phyloP scores from a whole-genome alignment of 1,140 invertebrate species.

The Lasaia peninsularis region DNA sequence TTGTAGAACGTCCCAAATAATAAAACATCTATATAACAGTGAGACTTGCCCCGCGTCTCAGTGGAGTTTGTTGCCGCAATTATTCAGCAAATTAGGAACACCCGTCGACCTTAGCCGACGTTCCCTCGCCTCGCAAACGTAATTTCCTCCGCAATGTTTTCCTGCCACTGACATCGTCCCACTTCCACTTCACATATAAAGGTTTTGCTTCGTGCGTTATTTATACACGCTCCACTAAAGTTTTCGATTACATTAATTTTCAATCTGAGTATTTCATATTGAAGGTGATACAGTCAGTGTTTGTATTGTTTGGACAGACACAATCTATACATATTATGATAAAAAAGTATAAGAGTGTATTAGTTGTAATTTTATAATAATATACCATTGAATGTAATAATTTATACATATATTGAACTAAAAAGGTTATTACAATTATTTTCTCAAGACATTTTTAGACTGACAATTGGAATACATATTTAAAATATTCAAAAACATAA shows the following conservation, averaged over 20 bases:
- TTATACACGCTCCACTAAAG: constrained; percentile 21
- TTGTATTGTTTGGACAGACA: no score
- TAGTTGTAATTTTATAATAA: no score
- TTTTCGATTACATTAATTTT: constrained; percentile 23
- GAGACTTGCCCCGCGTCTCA: constrained; percentile 27
- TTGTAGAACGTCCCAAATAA: background rate
- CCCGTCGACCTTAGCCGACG: constrained; percentile 31
- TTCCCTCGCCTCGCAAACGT: constrained; percentile 39
- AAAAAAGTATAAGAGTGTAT: no score
- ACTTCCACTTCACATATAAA: constrained; percentile 1
- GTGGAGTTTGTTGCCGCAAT: constrained; percentile 33
- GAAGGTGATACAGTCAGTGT: background rate
- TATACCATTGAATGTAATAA: no score
- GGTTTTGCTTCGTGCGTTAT: constrained; percentile 30
- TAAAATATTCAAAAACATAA: no score
- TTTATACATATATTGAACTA: no score
- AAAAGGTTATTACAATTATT: no score
- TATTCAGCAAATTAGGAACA: constrained; percentile 55
- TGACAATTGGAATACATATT: no score
- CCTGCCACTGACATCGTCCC: constrained; percentile 32
- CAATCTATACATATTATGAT: no score
- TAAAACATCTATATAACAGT: constrained; percentile 7
- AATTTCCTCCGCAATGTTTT: constrained; percentile 58
- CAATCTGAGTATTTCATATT: constrained; percentile 16
- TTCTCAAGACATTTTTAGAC: no score